Base-by-base conservation (phyloP, 2,888 invertebrate species). In the Agrenia bidenticulata region DNA sequence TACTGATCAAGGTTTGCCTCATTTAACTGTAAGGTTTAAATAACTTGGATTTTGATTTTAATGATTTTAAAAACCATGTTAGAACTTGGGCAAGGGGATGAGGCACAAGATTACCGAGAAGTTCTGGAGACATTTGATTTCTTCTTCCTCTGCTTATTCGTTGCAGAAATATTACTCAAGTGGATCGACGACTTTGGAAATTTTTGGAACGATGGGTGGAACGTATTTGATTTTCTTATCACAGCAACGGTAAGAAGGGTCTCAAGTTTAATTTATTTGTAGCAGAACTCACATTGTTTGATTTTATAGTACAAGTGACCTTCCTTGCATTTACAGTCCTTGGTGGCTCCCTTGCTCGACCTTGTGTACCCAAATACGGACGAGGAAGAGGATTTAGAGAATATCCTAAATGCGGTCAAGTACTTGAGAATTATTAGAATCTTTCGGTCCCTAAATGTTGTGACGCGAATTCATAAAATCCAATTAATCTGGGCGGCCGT, bases 171-270 rank as follows among this genome's bases (percentile, higher is more conserved):
- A 19, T 17, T 70, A 21, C 50, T 75, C 1, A 75, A 74, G 49
- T 75, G 73, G 73, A 23, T 67, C 11, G 75, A 75, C 21, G 65
- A 73, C 60, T 75, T 75, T 49, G 26, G 50, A 0, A 53, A 45
- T 1, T 75, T 75, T 59, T 75, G 75, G 75, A 26, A 32, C 17
- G 73, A 73, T 23, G 67, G 67, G 2, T 73, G 75, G 73, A 75
- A 75, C 21, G 45, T 68, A 2, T 75, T 75, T 32, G 75, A 75
- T 53, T 70, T 73, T 49, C 23, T 67, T 0, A 66, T 73, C 24
- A 71, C 73, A 11, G 15, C 63, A n/a, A 54, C 51, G 26, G 68
- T 71, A 66, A 15, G 2, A 41, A 32, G 37, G n/a, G n/a, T n/a
- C n/a, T n/a, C n/a, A n/a, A n/a, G n/a, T n/a, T n/a, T n/a, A n/a